Conservation (phyloP, 2,888 invertebrate genomes). For the Pollenia labialis region DNA sequence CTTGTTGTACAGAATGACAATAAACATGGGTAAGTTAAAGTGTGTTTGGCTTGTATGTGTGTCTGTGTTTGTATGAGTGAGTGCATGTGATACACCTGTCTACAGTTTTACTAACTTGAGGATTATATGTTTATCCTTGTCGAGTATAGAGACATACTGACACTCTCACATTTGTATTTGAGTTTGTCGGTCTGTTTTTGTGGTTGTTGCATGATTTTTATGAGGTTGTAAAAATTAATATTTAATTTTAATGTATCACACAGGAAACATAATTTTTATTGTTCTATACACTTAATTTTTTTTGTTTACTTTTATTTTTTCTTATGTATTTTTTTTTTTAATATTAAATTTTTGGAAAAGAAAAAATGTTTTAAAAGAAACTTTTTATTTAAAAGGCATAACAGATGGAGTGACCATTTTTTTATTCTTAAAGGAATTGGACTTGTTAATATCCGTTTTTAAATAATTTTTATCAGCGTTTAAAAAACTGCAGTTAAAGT, state of each 20-base stretch:
- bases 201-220: conserved; percentile 75
- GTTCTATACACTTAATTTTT: conserved; percentile 47
- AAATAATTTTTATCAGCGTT: no score
- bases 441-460: no score
- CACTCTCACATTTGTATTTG: background rate
- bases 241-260: conserved; percentile 80
- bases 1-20: background rate
- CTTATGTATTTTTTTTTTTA: background rate
- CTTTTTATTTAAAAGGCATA: background rate
- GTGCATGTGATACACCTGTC: conserved; percentile 28
- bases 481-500: no score
- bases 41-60: background rate
- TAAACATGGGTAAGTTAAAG: background rate
- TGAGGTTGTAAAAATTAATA: conserved; percentile 81
- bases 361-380: background rate
- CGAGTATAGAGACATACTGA: background rate
- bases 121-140: conserved; percentile 32
- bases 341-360: conserved; percentile 3
- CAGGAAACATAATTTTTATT: conserved; percentile 62
- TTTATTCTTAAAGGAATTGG: background rate
- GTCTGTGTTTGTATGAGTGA: background rate
- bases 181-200: conserved; percentile 32
- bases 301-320: conserved; percentile 8
- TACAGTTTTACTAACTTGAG: conserved; percentile 31
- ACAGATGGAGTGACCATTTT: background rate